Percentiles rank a stretch among this genome's conserved stretches.
phyloP scores from a whole-genome alignment of 2,797 vertebrate species.

The Bryconaethiops microstoma region DNA sequence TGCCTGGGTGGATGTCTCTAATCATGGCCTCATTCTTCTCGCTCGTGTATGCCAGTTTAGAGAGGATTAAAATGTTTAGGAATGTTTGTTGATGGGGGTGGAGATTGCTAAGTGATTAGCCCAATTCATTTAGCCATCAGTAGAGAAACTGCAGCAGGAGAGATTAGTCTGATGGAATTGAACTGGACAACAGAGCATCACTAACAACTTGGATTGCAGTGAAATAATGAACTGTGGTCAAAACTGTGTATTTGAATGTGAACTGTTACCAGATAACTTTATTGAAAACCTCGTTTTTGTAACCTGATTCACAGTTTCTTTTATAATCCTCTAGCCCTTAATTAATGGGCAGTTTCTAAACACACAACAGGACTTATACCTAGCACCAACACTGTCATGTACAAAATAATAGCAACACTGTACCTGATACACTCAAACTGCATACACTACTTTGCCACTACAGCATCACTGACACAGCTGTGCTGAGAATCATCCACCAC shows the following conservation, averaged over 20 bases:
- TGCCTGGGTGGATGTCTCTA: constrained; percentile 21
- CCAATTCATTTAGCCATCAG: constrained; percentile 43
- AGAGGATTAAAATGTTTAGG: constrained; percentile 27
- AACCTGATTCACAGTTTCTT: not conserved
- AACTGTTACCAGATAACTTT: not conserved
- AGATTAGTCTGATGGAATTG: constrained; percentile 43
- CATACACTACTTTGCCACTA: no score
- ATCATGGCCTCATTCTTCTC: constrained; percentile 41
- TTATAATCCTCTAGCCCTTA: no score
- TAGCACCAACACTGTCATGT: no score
- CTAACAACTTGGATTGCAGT: constrained; percentile 18
- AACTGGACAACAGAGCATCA: constrained; percentile 16
- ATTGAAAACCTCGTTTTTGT: not conserved
- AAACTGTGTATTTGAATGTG: constrained; percentile 27
- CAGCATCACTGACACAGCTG: no score
- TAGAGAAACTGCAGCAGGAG: constrained; percentile 30
- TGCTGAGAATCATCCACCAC: no score
- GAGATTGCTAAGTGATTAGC: constrained; percentile 48
- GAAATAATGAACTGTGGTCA: constrained; percentile 24
- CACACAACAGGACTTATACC: no score
- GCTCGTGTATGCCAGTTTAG: constrained; percentile 1
- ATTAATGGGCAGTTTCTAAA: no score
- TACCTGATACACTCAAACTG: no score
- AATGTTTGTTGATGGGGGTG: constrained; percentile 47
- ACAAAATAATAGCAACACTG: no score